Evolutionary conservation across 2,888 invertebrate genomes (phyloP).

Genomic region (Caenorhabditis sp.): DNA sequence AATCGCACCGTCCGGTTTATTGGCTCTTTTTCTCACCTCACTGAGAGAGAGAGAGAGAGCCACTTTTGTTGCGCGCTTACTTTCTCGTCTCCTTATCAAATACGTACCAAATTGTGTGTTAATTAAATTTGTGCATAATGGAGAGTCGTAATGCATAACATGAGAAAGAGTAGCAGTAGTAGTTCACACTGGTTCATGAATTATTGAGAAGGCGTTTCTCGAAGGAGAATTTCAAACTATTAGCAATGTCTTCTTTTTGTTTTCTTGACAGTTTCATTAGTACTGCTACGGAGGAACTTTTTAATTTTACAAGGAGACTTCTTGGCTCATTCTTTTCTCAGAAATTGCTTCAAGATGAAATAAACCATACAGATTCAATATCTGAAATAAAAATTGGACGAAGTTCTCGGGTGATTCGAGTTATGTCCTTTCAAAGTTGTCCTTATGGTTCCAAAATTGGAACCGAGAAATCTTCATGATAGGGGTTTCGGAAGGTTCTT

Average conservation of each 20-base stretch:
- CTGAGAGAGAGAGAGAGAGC: neutral
- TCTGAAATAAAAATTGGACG: too few species aligned
- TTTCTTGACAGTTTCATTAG: neutral
- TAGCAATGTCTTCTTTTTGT: neutral
- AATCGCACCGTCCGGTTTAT: conserved; percentile 41
- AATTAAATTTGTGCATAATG: neutral
- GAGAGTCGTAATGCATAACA: neutral
- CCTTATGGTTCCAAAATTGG: too few species aligned
- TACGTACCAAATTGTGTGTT: neutral
- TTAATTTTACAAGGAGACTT: too few species aligned
- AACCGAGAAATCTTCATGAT: too few species aligned
- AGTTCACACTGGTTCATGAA: conserved; percentile 5
- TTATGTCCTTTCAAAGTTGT: too few species aligned
- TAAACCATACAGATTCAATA: too few species aligned
- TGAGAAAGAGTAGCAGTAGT: neutral
- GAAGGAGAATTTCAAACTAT: conserved; percentile 11
- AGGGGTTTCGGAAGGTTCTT: too few species aligned
- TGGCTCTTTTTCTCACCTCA: conserved; percentile 39
- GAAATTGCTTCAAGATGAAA: too few species aligned
- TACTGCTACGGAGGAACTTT: too few species aligned
- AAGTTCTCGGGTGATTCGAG: too few species aligned
- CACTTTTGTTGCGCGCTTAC: conserved; percentile 19
- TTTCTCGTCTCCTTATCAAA: conserved; percentile 21
- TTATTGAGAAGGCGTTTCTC: neutral
- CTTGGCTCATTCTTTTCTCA: too few species aligned